Base-by-base conservation (phyloP, 2,113 vertebrate genomes). In the Hiodon tergisus region DNA sequence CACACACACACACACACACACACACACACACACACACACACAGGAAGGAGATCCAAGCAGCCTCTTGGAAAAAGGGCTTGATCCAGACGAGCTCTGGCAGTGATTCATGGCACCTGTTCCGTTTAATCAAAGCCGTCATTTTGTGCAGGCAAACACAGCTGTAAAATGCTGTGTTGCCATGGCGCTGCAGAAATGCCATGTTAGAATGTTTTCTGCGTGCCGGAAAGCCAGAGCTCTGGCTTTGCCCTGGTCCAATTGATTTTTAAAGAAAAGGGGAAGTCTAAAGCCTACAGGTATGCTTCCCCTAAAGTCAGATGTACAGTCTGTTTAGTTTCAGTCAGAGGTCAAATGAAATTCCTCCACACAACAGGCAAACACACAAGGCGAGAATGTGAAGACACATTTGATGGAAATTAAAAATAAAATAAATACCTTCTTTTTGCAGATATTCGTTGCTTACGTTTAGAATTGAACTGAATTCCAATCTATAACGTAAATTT, bases 121-220 rank as follows among this genome's bases (percentile, higher is more conserved):
- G 13, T 59, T 71, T 59, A 57, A 46, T 13, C 54, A 51, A 60
- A 71, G 57, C 31, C 70, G 31, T 69, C 5, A 50, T 60, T 31
- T 16, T 71, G 46, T 50, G 55, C 50, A 48, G 70, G 46, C 31
- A 71, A 31, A 54, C 13, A 6, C 8, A 55, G 69, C 17, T 58
- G 54, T 71, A 6, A 6, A 55, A 71, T 55, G 47, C n/a, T 31
- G 5, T 14, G 70, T 71, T 71, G 46, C 57, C 70, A 71, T 71
- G 70, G 70, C 13, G 48, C 10, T 57, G 10, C 57, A n/a, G 55
- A 47, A 60, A 60, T 57, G 31, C 70, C 7, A 8, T 50, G 70
- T 71, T 10, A 71, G 57, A 50, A 47, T 2, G 46, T 2, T n/a
- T 3, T 0, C 11, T n/a, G 57, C 14, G 4, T 60, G 70, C 54